These are phyloP conservation scores for Idaea dimidiata DNA, from an alignment of 2,888 invertebrate genomes.

Conservation along the genomic window DNA sequence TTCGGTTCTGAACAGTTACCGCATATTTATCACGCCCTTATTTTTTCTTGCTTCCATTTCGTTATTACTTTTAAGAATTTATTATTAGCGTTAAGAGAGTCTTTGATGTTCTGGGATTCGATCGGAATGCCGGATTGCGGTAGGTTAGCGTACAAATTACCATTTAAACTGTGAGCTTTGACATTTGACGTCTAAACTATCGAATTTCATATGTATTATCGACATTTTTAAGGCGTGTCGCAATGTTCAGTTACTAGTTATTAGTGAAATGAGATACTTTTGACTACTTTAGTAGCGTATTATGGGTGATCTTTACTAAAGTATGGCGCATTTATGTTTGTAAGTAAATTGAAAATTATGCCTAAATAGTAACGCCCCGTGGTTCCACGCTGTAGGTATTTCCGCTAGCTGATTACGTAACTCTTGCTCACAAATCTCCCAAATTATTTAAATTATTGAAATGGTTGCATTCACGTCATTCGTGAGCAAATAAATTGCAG, in stretches of 20 bases:
- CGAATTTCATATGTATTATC: not conserved
- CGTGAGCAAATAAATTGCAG: no score
- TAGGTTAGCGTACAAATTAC: constrained; percentile 1
- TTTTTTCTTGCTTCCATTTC: not conserved
- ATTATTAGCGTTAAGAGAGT: not conserved
- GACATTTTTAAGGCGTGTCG: not conserved
- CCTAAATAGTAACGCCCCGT: not conserved
- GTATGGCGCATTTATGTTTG: not conserved
- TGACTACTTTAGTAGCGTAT: constrained; percentile 1
- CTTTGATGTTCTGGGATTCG: not conserved
- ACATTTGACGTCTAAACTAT: constrained; percentile 1
- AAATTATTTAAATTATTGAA: no score
- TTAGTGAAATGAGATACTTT: not conserved
- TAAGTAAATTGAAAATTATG: not conserved
- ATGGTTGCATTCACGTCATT: no score
- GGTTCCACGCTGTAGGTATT: no score
- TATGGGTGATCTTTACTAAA: not conserved
- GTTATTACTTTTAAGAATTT: not conserved
- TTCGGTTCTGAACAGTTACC: not conserved
- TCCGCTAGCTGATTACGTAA: no score
- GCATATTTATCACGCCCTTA: not conserved
- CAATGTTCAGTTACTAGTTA: not conserved
- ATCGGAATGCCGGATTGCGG: not conserved
- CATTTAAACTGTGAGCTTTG: not conserved
- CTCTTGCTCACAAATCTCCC: no score